phyloP scores from a whole-genome alignment of 2,797 vertebrate genomes.

The Odontamblyopus lacepedii region DNA sequence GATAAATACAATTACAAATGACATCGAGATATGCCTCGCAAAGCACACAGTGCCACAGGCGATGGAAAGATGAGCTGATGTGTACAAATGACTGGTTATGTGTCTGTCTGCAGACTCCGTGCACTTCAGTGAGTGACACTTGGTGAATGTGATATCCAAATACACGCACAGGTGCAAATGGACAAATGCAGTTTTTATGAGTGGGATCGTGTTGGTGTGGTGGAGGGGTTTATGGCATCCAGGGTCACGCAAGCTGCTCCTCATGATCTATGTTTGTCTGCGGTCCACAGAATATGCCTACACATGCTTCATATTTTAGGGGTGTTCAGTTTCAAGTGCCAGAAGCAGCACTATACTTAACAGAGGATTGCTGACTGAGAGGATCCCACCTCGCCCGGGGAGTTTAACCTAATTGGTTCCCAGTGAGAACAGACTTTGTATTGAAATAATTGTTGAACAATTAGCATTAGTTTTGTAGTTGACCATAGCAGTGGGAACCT shows the following conservation, averaged over 20 bases:
- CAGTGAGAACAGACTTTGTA: not conserved
- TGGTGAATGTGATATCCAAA: slow-evolving; percentile 39
- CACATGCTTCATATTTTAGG: slow-evolving; percentile 78
- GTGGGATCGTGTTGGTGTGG: slow-evolving; percentile 63
- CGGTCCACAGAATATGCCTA: slow-evolving; percentile 68
- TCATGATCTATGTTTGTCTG: slow-evolving; percentile 67
- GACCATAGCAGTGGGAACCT: not conserved
- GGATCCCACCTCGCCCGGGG: slow-evolving; percentile 28
- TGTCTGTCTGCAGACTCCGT: slow-evolving; percentile 61
- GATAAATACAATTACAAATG: slow-evolving; percentile 73
- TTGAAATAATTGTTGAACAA: not conserved
- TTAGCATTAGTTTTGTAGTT: slow-evolving; percentile 1
- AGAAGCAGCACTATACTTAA: slow-evolving; percentile 52
- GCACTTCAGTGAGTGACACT: slow-evolving; percentile 46
- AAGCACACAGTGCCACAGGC: slow-evolving; percentile 68
- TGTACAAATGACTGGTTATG: slow-evolving; percentile 74
- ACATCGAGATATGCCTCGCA: slow-evolving; percentile 52
- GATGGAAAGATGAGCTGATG: slow-evolving; percentile 59
- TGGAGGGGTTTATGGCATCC: slow-evolving; percentile 57
- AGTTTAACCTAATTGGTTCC: slow-evolving; percentile 23
- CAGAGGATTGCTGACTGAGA: slow-evolving; percentile 60
- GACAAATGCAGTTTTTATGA: slow-evolving; percentile 59
- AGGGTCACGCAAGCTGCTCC: slow-evolving; percentile 64
- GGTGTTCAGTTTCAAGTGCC: slow-evolving; percentile 71
- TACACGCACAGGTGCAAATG: slow-evolving; percentile 52